Conservation (phyloP, 1,140 invertebrate genomes). For the Zophobas morio region DNA sequence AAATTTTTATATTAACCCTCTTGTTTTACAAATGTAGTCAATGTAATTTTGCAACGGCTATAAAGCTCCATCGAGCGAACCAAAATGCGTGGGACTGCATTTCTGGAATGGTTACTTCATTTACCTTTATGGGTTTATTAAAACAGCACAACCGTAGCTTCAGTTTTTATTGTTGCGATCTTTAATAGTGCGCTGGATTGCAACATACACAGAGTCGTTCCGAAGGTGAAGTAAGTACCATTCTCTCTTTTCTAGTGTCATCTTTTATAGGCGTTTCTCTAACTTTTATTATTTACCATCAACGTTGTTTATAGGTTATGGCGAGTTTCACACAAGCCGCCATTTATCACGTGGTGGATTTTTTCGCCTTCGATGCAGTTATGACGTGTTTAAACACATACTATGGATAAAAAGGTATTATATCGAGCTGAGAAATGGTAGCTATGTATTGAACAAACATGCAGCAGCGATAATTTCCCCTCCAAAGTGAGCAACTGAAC, state of each 20-base stretch:
- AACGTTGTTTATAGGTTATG: background rate
- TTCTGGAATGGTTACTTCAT: constrained; percentile 23
- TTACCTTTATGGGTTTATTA: constrained; percentile 11
- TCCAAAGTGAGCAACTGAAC: no score
- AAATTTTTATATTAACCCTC: no score
- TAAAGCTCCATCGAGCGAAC: background rate
- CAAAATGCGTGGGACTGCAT: constrained; percentile 17
- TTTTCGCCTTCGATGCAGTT: background rate
- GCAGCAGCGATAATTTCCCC: background rate
- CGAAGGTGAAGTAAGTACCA: constrained; percentile 8
- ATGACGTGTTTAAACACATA: background rate
- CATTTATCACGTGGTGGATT: background rate
- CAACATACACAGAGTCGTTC: constrained; percentile 1
- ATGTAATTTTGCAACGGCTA: no score
- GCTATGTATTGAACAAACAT: no score
- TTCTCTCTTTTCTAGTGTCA: constrained; percentile 14
- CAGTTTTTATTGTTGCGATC: constrained; percentile 1
- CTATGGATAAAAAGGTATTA: no score
- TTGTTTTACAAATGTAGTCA: no score
- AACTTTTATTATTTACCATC: background rate
- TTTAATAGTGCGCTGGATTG: background rate
- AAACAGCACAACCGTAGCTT: background rate
- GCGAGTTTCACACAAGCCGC: background rate
- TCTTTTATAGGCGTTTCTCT: constrained; percentile 14
- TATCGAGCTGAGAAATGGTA: no score